Evolutionary conservation across 2,797 vertebrate genomes (phyloP), one percentile per base, ranked within the genome.

Genomic region (Sebastes nivosus): DNA sequence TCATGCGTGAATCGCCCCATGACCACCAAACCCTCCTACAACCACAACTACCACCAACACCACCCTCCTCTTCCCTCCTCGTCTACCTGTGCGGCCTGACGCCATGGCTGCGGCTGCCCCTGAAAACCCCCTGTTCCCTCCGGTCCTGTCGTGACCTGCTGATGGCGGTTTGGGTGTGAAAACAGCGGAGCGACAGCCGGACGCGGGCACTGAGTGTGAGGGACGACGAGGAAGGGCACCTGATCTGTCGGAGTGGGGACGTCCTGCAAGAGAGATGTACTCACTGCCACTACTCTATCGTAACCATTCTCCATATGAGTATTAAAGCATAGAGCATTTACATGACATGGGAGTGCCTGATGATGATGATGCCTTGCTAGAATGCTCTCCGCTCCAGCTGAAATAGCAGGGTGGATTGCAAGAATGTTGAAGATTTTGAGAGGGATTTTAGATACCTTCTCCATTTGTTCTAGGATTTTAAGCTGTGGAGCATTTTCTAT

Each of bases 251-350:
- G 97, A 97, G 96, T 98, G 98, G 98, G 97, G 98, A 99, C 98
- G 98, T 98, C 97, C 98, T 99, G 95, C 98, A 99, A 98, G 98
- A 99, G 97, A 98, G 98, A 99, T 99, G 98, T 99, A 99, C 96
- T 96, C 96, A 96, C 97, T 98, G 97, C 97, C 97, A 97, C 95
- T 96, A 95, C 97, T 97, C 94, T 96, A 96, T 96, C 96, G 96
- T 96, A 96, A 96, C 96, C 95, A 95, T 96, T 95, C 95, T 96
- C 95, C 95, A 94, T 95, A 95, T 95, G 93, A 96, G 95, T 96
- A 95, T 95, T 83, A 92, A 90, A 94, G 88, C 94, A 95, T 94
- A 95, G 95, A 95, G 95, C 95, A 95, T 94, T 95, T 94, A 95
- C 92, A 93, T 94, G 93, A 94, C 92, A 92, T 88, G 94, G 93